Conservation (phyloP, 1,140 invertebrate species). For the Helicoverpa zea region DNA sequence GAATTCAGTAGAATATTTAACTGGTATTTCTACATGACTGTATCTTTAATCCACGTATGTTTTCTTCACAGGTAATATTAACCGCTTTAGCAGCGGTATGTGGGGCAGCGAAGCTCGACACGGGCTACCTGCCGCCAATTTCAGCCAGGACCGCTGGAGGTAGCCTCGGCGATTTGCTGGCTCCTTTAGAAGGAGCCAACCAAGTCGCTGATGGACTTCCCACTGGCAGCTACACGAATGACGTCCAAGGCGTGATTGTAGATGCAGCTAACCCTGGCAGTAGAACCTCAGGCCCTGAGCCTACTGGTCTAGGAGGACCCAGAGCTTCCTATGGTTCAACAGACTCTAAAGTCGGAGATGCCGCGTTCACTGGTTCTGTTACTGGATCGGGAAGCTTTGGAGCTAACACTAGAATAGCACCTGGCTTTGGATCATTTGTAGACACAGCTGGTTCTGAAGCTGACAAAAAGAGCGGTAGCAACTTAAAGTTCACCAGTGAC, state of each 20-base stretch:
- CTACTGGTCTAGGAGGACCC: slow-evolving; percentile 72
- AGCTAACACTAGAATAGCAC: slow-evolving; percentile 25
- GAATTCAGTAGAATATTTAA: not conserved
- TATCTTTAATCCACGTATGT: not conserved
- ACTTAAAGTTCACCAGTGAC: slow-evolving; percentile 66
- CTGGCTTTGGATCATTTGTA: slow-evolving; percentile 48
- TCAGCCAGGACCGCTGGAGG: slow-evolving; percentile 86
- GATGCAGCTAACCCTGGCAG: slow-evolving; percentile 73
- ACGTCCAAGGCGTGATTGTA: slow-evolving; percentile 78
- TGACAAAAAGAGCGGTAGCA: slow-evolving; percentile 58
- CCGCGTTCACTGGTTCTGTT: slow-evolving; percentile 69
- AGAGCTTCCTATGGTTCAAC: slow-evolving; percentile 74
- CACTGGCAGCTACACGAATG: slow-evolving; percentile 71
- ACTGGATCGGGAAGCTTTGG: slow-evolving; percentile 43
- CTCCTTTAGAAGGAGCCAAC: slow-evolving; percentile 60
- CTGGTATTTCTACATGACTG: not conserved
- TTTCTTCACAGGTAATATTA: slow-evolving; percentile 65
- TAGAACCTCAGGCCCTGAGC: slow-evolving; percentile 63
- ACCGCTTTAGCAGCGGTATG: slow-evolving; percentile 75
- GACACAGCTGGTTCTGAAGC: slow-evolving; percentile 58
- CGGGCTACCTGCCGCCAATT: slow-evolving; percentile 88
- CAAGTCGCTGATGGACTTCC: slow-evolving; percentile 64
- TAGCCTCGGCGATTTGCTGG: slow-evolving; percentile 65
- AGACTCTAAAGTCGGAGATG: slow-evolving; percentile 81
- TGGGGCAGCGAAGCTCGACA: slow-evolving; percentile 86